These are phyloP conservation scores for Physella acuta DNA, from an alignment of 1,140 invertebrate species.

Conservation along the genomic window DNA sequence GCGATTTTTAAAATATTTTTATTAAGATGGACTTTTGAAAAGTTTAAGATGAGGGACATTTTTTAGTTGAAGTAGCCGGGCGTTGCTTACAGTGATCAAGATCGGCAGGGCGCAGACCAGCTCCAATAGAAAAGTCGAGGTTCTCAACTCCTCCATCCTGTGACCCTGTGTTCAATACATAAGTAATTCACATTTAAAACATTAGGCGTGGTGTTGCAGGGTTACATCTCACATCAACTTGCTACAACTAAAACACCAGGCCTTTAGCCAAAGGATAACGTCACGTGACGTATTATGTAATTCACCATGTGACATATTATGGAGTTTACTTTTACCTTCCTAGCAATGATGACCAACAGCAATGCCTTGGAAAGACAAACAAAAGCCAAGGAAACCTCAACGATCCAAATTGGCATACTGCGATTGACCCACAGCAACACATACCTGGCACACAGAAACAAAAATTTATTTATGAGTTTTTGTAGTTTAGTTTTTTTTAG, in stretches of 20 bases:
- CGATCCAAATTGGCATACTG: slow-evolving; percentile 81
- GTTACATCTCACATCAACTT: background rate
- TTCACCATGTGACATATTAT: background rate
- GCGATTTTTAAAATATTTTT: background rate
- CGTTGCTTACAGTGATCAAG: slow-evolving; percentile 81
- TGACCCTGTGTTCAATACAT: slow-evolving; percentile 73
- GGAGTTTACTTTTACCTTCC: slow-evolving; percentile 63
- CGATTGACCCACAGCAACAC: slow-evolving; percentile 91
- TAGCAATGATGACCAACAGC: slow-evolving; percentile 88
- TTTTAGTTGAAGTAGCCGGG: background rate
- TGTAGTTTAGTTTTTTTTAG: background rate
- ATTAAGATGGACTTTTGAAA: background rate
- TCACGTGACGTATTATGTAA: background rate
- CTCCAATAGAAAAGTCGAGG: slow-evolving; percentile 91
- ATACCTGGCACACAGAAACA: slow-evolving; percentile 62
- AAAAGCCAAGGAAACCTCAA: slow-evolving; percentile 83
- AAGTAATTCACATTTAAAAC: background rate
- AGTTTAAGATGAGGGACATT: background rate
- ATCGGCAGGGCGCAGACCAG: slow-evolving; percentile 92
- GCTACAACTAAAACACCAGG: background rate
- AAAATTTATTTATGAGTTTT: background rate
- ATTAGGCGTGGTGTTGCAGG: background rate
- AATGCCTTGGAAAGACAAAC: slow-evolving; percentile 88
- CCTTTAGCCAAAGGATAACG: background rate
- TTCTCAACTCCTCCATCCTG: slow-evolving; percentile 88